Evolutionary conservation across 2,888 invertebrate species (phyloP).

Genomic region (Poecilus cupreus): DNA sequence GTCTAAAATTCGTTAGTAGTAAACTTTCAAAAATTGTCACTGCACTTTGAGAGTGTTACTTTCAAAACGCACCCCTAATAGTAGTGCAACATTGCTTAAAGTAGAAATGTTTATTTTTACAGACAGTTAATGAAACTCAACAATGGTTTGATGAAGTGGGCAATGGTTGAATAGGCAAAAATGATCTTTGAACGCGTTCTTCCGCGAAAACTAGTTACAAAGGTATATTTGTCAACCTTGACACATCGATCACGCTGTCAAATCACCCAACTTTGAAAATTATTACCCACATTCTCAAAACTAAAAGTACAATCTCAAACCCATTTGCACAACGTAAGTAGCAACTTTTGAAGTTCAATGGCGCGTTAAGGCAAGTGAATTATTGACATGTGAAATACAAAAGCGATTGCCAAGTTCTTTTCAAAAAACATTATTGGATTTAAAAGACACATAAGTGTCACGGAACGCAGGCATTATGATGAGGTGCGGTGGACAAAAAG

Average conservation of each 20-base stretch:
- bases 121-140: too few species aligned
- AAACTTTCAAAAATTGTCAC: too few species aligned
- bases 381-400: constrained; percentile 55
- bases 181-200: too few species aligned
- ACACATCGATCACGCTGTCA: constrained; percentile 5
- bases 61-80: too few species aligned
- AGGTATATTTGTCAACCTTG: neutral
- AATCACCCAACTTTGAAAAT: constrained; percentile 17
- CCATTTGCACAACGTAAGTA: constrained; percentile 50
- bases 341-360: constrained; percentile 51
- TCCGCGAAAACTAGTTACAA: too few species aligned
- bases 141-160: too few species aligned
- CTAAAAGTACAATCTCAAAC: constrained; percentile 42
- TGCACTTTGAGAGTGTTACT: too few species aligned
- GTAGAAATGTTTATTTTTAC: too few species aligned
- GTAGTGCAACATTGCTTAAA: too few species aligned
- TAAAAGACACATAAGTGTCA: constrained; percentile 47
- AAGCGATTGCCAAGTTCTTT: constrained; percentile 38
- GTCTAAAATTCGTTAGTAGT: too few species aligned
- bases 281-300: constrained; percentile 12
- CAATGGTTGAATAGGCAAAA: too few species aligned
- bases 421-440: constrained; percentile 50
- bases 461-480: constrained; percentile 17
- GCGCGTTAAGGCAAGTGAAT: constrained; percentile 45
- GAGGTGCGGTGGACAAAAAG: neutral